Conservation (phyloP, 2,888 invertebrate genomes). For the Drosophila pseudotakahashii region DNA sequence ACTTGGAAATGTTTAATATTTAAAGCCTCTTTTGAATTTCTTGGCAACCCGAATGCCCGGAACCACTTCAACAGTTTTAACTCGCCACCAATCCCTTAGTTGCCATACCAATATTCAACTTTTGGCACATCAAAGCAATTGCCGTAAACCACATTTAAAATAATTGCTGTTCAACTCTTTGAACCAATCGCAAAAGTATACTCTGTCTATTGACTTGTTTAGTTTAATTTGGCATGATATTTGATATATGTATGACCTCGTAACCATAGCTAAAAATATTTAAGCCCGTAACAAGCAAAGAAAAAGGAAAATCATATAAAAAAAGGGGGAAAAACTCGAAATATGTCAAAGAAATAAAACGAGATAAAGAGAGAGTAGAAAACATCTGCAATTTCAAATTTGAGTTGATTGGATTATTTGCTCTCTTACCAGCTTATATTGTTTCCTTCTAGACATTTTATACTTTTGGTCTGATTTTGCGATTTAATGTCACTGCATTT, state of each 20-base stretch:
- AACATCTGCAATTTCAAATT: conserved; percentile 5
- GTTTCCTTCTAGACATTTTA: background rate
- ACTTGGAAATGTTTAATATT: conserved; percentile 4
- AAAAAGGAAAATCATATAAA: background rate
- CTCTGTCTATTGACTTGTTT: conserved; percentile 3
- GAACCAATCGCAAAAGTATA: conserved; percentile 6
- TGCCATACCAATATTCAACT: conserved; percentile 29
- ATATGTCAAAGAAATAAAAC: background rate
- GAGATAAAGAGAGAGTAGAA: background rate
- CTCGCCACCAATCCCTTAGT: conserved; percentile 6
- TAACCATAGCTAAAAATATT: conserved; percentile 9
- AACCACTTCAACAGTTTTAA: conserved; percentile 19
- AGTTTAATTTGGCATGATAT: conserved; percentile 23
- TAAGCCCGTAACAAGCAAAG: conserved; percentile 3
- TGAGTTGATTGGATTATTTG: conserved; percentile 26
- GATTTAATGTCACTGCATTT: conserved; percentile 10
- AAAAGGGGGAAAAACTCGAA: background rate
- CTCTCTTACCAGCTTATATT: conserved; percentile 17
- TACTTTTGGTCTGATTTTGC: background rate
- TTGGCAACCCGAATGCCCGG: no score
- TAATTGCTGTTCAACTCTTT: conserved; percentile 36
- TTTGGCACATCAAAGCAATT: conserved; percentile 35
- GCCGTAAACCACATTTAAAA: conserved; percentile 43
- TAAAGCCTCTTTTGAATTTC: conserved; percentile 4
- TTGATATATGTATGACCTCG: conserved; percentile 14